Evolutionary conservation across 1,140 invertebrate species (phyloP), one percentile per base, ranked within the genome.

Genomic region (Palaemon carinicauda): DNA sequence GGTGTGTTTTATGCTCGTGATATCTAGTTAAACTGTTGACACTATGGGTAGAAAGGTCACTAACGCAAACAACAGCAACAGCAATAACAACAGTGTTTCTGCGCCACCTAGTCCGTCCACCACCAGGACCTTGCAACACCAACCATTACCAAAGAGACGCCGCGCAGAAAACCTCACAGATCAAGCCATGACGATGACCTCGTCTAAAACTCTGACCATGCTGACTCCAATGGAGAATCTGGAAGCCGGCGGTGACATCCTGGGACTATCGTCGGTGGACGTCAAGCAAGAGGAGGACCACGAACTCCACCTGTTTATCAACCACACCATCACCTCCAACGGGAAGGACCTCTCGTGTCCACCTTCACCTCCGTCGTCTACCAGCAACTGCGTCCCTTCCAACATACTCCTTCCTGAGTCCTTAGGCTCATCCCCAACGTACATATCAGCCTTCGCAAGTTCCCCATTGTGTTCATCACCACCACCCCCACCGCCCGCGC

Each of bases 281-380:
- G 80, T 85, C 54, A 85, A 85, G 60, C 82, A 85, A 41, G 82
- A 85, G 54, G 82, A 85, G 1, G 82, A 85, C 60, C 29, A 33
- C 2, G 82, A 85, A 41, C 33, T 69, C 19, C 74, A 77, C 4
- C 74, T 77, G 9, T 85, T 79, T 50, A 12, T 60, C 33, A 85
- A n/a, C 60, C 74, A 79, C 82, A 21, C 56, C 56, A 21, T 53
- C 54, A 54, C 7, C 53, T 19, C 29, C 17, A 78, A 78, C n/a
- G 52, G 27, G 12, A 65, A 52, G 31, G 24, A n/a, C 33, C 31
- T 33, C 14, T 33, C 80, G 2, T 15, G 41, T 21, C n/a, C 75
- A 1, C n/a, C 24, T 14, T 79, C 21, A 0, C 14, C 33, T 21
- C 21, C 41, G 56, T 33, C 79, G 4, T n/a, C 77, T n/a, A 7